Conservation (phyloP, 2,888 invertebrate genomes). For the Melinaea marsaeus region DNA sequence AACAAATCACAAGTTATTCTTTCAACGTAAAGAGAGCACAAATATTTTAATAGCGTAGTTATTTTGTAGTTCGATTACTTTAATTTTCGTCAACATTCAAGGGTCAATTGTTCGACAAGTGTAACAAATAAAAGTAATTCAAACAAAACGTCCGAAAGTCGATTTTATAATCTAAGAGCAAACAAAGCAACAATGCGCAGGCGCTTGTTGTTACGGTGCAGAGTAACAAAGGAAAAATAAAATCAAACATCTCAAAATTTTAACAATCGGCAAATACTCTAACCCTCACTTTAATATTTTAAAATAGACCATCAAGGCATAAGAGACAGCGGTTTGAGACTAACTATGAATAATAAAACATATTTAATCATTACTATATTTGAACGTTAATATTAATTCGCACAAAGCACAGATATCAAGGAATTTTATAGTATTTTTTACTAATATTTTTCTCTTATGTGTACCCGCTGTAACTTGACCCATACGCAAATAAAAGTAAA, state of each 20-base stretch:
- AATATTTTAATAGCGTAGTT: background rate
- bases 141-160: conserved; percentile 6
- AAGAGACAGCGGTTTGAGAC: background rate
- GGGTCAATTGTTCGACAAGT: background rate
- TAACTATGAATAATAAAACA: too few species aligned
- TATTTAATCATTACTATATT: too few species aligned
- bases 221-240: conserved; percentile 42
- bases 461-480: conserved; percentile 18
- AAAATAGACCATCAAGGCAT: conserved; percentile 28
- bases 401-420: too few species aligned
- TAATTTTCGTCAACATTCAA: conserved; percentile 3
- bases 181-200: conserved; percentile 24
- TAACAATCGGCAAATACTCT: conserved; percentile 56
- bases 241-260: conserved; percentile 49
- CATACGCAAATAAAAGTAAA: conserved; percentile 34
- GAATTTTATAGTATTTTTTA: background rate
- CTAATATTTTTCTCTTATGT: background rate
- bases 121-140: background rate
- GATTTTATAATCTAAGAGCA: conserved; percentile 7
- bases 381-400: too few species aligned
- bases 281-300: conserved; percentile 63
- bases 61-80: background rate
- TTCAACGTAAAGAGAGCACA: background rate
- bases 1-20: too few species aligned
- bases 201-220: conserved; percentile 45